Conservation (phyloP, 2,888 invertebrate genomes). For the Cantharis lateralis region DNA sequence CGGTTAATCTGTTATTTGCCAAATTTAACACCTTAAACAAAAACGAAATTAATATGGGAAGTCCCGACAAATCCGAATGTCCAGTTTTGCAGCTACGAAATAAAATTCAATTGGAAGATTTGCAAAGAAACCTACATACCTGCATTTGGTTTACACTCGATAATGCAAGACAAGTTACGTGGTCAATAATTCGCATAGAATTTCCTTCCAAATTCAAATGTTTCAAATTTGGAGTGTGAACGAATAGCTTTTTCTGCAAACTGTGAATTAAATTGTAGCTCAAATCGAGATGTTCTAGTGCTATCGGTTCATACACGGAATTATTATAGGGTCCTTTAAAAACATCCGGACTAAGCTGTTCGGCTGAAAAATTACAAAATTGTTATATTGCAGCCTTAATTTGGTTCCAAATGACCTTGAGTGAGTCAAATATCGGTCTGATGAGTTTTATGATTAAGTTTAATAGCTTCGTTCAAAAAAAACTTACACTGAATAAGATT, state of each 20-base stretch:
- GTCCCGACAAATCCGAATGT: too few relatives aligned
- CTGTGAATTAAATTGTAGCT: conserved; percentile 68
- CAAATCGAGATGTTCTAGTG: conserved; percentile 64
- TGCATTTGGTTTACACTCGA: conserved; percentile 61
- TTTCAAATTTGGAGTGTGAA: conserved; percentile 66
- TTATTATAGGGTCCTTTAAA: conserved; percentile 69
- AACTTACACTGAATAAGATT: conserved; percentile 61
- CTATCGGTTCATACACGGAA: conserved; percentile 61
- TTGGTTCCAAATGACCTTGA: neutral
- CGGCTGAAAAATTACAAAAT: conserved; percentile 53
- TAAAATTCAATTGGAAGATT: too few relatives aligned
- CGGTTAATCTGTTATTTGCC: conserved; percentile 62
- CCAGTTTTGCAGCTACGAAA: too few relatives aligned
- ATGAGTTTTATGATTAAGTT: neutral
- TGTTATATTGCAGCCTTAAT: neutral
- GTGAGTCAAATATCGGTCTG: neutral
- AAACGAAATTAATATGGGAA: neutral
- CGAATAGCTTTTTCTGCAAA: conserved; percentile 65
- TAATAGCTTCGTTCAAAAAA: neutral
- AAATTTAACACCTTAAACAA: conserved; percentile 49
- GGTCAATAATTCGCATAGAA: conserved; percentile 64
- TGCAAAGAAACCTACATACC: conserved; percentile 48
- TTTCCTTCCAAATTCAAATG: conserved; percentile 67
- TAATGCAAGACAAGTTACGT: conserved; percentile 63
- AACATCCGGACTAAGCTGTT: conserved; percentile 65